These are phyloP conservation scores for Dyspetes luteomarginatus DNA, from an alignment of 2,888 invertebrate genomes.

Conservation along the genomic window DNA sequence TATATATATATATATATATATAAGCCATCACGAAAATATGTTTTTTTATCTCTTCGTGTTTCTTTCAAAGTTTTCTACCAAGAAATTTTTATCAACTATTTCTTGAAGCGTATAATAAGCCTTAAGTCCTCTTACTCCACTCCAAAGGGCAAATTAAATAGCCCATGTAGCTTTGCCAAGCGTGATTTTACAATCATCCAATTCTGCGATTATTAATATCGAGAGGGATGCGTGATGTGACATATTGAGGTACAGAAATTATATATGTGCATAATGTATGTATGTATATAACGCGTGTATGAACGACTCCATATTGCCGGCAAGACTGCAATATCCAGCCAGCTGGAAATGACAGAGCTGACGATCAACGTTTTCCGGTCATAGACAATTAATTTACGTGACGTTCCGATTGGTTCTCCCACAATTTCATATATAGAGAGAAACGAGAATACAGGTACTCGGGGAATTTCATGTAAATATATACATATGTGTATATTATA, in stretches of 20 bases:
- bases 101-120: slow-evolving; percentile 28
- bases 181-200: not conserved
- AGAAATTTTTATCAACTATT: slow-evolving; percentile 21
- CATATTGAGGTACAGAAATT: not conserved
- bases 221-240: not conserved
- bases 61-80: slow-evolving; percentile 30
- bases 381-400: slow-evolving; percentile 52
- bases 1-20: not conserved
- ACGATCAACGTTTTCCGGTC: slow-evolving; percentile 30
- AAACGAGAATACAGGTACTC: not conserved
- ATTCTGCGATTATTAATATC: slow-evolving; percentile 35
- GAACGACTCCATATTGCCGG: slow-evolving; percentile 34
- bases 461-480: not conserved
- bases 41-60: slow-evolving; percentile 49
- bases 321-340: not conserved
- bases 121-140: no score
- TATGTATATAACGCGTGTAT: not conserved
- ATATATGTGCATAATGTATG: not conserved
- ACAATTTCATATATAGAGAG: not conserved
- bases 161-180: no score
- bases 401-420: slow-evolving; percentile 35
- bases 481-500: not conserved
- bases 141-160: no score
- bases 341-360: slow-evolving; percentile 16
- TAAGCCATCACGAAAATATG: slow-evolving; percentile 58